Evolutionary conservation across 2,888 invertebrate species (phyloP), one percentile per base, ranked within the genome.

Genomic region (Tetramorium bicarinatum): DNA sequence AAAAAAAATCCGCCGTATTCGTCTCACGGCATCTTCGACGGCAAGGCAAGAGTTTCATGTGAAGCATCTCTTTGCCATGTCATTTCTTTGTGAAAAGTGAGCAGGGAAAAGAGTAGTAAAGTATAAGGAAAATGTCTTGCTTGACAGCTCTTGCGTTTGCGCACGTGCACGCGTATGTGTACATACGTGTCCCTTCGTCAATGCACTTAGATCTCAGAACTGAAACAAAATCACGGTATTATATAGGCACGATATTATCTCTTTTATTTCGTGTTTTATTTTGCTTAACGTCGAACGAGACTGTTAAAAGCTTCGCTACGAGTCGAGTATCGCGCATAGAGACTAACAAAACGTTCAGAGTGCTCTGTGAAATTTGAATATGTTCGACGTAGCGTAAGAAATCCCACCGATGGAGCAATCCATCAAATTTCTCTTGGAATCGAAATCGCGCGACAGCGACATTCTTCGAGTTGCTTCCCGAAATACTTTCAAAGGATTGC

Each of bases 61-160:
- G 38, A 80, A 80, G 59, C 47, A 59, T 72, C 47, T 80, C 79
- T 80, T 72, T 72, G 72, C 59, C 47, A 61, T 79, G 59, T 61
- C 59, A 59, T 72, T 61, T 80, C 79, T 80, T 80, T 80, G 72
- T 59, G 47, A 59, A 18, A 8, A 56, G 66, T 25, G 52, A 76
- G 62, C 21, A 13, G 47, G 38, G 18, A 54, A 29, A 29, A n/a
- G n/a, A 54, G 21, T 13, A 47, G 21, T 13, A 47, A 79, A 21
- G 8, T 47, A 47, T 59, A 69, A 47, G 38, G 34, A 9, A 80
- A 80, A 59, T 13, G 38, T 72, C 59, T 80, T 47, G 21, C 34
- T 18, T 13, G 15, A 29, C 44, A 34, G 62, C 29, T 49, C 49
- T 54, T 8, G 4, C 47, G 34, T 59, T 38, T 38, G 47, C 21